phyloP scores from a whole-genome alignment of 2,113 vertebrate species.

The Tachysurus vachellii region DNA sequence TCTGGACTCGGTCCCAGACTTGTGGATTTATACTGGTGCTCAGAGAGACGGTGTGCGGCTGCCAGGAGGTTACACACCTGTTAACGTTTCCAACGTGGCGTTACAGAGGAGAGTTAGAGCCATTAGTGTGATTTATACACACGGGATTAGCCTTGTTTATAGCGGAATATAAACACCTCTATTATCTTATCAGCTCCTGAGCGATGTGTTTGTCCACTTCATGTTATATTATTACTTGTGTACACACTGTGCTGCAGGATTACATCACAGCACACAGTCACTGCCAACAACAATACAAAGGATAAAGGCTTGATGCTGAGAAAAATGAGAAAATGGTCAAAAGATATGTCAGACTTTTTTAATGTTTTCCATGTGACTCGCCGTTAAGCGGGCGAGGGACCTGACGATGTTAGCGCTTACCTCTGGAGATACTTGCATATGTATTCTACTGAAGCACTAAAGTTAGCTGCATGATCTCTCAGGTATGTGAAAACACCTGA shows the following conservation, averaged over 20 bases:
- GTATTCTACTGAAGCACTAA: too few relatives aligned
- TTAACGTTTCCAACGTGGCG: not conserved
- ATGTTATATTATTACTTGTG: not conserved
- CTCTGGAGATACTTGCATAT: too few relatives aligned
- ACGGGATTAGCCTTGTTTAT: not conserved
- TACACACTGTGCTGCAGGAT: not conserved
- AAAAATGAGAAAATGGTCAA: too few relatives aligned
- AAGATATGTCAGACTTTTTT: too few relatives aligned
- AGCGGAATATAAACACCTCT: not conserved
- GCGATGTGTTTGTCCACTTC: constrained; percentile 2
- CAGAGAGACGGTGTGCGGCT: not conserved
- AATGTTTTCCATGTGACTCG: too few relatives aligned
- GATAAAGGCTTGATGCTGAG: too few relatives aligned
- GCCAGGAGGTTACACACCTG: not conserved
- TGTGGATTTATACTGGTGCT: not conserved
- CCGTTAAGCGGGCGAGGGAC: too few relatives aligned
- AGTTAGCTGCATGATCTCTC: too few relatives aligned
- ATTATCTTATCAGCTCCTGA: constrained; percentile 6
- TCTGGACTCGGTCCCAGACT: not conserved
- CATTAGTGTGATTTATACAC: not conserved
- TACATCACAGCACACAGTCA: not conserved
- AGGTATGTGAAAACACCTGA: too few relatives aligned
- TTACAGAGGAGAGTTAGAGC: not conserved
- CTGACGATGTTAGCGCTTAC: too few relatives aligned
- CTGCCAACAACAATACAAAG: not conserved